Percentiles rank a stretch among this genome's conserved stretches.
phyloP scores from a whole-genome alignment of 2,888 invertebrate species.

The Ephialtes manifestator region DNA sequence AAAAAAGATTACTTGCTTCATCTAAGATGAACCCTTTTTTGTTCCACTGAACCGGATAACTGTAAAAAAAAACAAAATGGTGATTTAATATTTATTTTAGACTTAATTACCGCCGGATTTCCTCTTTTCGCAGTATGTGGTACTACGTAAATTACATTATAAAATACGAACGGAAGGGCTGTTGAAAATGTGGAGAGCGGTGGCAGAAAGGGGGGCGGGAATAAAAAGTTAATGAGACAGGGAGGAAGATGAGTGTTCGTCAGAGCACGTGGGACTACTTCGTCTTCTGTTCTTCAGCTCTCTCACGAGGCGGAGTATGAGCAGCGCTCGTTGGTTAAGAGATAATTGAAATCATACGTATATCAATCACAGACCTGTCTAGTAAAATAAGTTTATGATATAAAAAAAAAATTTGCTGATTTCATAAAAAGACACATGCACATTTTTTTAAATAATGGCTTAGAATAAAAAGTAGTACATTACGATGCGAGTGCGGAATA shows the following conservation, averaged over 20 bases:
- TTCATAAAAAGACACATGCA: too few species aligned
- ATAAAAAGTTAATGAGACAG: constrained; percentile 50
- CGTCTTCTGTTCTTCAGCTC: constrained; percentile 12
- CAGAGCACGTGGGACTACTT: constrained; percentile 35
- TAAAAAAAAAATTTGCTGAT: not conserved
- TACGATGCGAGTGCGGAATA: too few species aligned
- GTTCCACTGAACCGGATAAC: too few species aligned
- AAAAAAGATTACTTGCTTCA: too few species aligned
- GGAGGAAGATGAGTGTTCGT: constrained; percentile 40
- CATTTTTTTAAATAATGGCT: too few species aligned
- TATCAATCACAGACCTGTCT: constrained; percentile 39
- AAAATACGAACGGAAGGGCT: not conserved
- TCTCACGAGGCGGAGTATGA: not conserved
- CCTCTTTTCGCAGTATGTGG: not conserved
- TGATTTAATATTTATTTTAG: not conserved
- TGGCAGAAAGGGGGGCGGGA: not conserved
- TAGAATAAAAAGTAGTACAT: too few species aligned
- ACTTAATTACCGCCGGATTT: not conserved
- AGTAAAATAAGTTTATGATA: not conserved
- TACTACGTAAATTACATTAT: constrained; percentile 1
- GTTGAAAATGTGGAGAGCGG: not conserved
- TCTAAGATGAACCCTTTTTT: too few species aligned
- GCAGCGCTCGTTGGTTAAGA: not conserved
- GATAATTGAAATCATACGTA: constrained; percentile 25
- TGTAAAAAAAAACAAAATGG: too few species aligned